phyloP scores from a whole-genome alignment of 2,888 invertebrate genomes.

The Agonopterix subpropinquella region DNA sequence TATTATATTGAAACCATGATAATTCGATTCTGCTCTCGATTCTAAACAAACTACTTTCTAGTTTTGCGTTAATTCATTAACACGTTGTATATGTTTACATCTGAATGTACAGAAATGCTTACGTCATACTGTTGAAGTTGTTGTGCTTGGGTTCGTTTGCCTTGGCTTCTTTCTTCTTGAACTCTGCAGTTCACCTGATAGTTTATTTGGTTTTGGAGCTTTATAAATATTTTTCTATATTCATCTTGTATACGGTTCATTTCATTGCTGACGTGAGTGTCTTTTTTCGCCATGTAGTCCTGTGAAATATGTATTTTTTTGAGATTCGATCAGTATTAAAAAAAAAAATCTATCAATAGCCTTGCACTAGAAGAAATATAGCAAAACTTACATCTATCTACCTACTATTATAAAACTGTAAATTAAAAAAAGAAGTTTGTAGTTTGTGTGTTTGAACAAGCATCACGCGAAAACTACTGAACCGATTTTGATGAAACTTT shows the following conservation, averaged over 20 bases:
- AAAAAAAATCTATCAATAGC: too few relatives aligned
- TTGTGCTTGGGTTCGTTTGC: conserved; percentile 25
- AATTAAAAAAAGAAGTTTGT: too few relatives aligned
- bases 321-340: not conserved
- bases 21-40: too few relatives aligned
- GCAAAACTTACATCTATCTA: not conserved
- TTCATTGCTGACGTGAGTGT: conserved; percentile 78
- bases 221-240: conserved; percentile 73
- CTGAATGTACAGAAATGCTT: not conserved
- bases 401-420: too few relatives aligned
- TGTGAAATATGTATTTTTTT: conserved; percentile 23
- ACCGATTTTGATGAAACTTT: too few relatives aligned
- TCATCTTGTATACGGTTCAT: conserved; percentile 78
- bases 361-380: too few relatives aligned
- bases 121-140: conserved; percentile 42
- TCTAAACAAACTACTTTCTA: too few relatives aligned
- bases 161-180: conserved; percentile 51
- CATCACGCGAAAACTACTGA: too few relatives aligned
- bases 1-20: too few relatives aligned
- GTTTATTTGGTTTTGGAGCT: conserved; percentile 69
- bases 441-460: too few relatives aligned
- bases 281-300: conserved; percentile 79
- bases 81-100: too few relatives aligned
- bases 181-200: conserved; percentile 55
- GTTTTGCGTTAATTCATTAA: too few relatives aligned